Base-by-base conservation (phyloP, 2,888 invertebrate species). In the Euplagia quadripunctaria region DNA sequence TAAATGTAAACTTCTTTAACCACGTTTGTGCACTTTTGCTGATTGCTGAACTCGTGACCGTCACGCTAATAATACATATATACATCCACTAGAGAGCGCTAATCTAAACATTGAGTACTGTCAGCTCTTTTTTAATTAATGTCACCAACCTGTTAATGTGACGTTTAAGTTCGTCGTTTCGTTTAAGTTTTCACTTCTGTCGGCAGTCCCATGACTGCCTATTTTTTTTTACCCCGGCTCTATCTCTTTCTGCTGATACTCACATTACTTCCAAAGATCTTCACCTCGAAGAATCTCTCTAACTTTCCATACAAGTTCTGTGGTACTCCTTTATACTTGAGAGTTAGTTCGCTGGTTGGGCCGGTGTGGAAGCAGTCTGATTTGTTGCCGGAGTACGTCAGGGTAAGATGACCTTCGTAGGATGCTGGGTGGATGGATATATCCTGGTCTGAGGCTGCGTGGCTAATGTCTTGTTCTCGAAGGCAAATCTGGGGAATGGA, bases 231-330 rank as follows among this genome's bases (percentile, higher is more conserved):
- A 14, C 31, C 6, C 0, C 6, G 1, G 12, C 1, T 20, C 42
- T 31, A 4, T 8, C 20, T 49, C 51, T 66, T 2, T 41, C 3
- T 0, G 4, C 9, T 11, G 41, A 61, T 63, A 86, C 89, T 86
- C n/a, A 94, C 94, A 83, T 91, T 90, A 17, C 86, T 88, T 0
- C 94, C 94, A 71, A 84, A 83, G 12, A 93, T 83, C 46, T 87
- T 87, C 0, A 92, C 83, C 14, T 90, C 88, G 7, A 90, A 90
- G 17, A 85, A 77, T 74, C 91, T 88, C 64, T 89, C 85, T 0
- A 86, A 55, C 11, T 80, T 85, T 3, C 86, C 86, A 31, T 86
- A 82, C 1, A 84, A 68, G 7, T 86, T 83, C 58, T 86, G 84
- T 0, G 92, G 91, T 0, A 83, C 77, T 0, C 93, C 93, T 3